Evolutionary conservation across 2,797 vertebrate genomes (phyloP), one percentile per base, ranked within the genome.

Genomic region (Phrynocephalus guinanensis): DNA sequence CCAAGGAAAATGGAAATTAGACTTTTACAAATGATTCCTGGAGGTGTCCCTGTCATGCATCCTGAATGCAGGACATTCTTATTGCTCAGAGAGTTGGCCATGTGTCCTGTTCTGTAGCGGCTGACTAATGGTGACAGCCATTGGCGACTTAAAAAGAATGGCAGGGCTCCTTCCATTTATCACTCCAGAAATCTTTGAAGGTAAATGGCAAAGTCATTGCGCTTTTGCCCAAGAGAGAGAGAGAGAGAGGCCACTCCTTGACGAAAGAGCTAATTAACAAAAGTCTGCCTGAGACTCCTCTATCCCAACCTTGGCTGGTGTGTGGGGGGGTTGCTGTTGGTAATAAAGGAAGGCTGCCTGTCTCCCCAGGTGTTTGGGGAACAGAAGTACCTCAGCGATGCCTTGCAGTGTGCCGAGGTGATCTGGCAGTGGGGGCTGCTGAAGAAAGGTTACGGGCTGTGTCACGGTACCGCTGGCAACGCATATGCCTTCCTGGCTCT

Each of bases 401-500:
- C 98, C 5, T 91, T 97, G 84, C 97, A 97, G 86, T 99, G 98
- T 20, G 98, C 98, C 0, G 98, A 99, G 48, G 96, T 99, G 92
- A 97, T 98, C 88, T 99, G 99, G 99, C 95, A 96, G 48, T 94
- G 96, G 0, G 99, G 99, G 6, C 79, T 99, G 88, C 95, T 99
- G 92, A 98, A 98, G 96, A 99, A 99, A 92, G 99, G 99, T 44
- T 99, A 99, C 0, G 98, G 99, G 4, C 94, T 99, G 76, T 99
- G 99, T 94, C 99, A 99, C 0, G 99, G 99, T 0, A 96, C 97
- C 0, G 98, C 98, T 0, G 99, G 99, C 0, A 99, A 99, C 0
- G 99, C 98, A 81, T 99, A 99, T 0, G 86, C 97, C 92, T 99
- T 99, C 95, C 95, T 99, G 92, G 94, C 97, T 0, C 97, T 99